Evolutionary conservation across 2,113 vertebrate species (phyloP).

Genomic region (Gymnogyps californianus): DNA sequence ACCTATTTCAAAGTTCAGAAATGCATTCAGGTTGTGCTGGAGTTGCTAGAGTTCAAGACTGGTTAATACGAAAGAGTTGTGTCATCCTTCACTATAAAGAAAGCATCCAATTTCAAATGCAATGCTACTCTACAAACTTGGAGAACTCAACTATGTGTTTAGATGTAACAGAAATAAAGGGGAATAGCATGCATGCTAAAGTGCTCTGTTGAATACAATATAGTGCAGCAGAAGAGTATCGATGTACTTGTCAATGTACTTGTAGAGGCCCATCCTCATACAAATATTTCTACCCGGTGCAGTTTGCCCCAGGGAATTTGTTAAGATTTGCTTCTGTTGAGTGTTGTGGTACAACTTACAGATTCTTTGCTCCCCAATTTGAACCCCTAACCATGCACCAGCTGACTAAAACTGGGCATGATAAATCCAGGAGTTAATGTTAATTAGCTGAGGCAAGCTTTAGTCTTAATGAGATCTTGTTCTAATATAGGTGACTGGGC

Average conservation of each 20-base stretch:
- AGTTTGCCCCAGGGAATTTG: neutral
- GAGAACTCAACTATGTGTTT: neutral
- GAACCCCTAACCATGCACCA: neutral
- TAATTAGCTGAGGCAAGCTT: neutral
- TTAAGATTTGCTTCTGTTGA: neutral
- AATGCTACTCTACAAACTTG: neutral
- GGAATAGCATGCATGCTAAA: neutral
- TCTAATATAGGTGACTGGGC: neutral
- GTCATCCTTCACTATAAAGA: neutral
- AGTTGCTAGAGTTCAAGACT: neutral
- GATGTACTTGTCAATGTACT: neutral
- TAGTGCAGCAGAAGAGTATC: neutral
- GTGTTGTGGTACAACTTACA: neutral
- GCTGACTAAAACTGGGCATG: neutral
- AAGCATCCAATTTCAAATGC: neutral
- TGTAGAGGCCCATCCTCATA: neutral
- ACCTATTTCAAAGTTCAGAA: neutral
- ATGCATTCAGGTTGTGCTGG: neutral
- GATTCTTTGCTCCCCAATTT: neutral
- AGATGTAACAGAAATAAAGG: neutral
- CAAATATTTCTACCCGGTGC: neutral
- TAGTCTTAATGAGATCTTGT: neutral
- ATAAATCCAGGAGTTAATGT: neutral
- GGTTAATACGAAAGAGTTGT: neutral
- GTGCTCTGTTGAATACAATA: neutral